These are phyloP conservation scores for Potorous gilbertii DNA, from an alignment of 2,797 vertebrate genomes.

Conservation along the genomic window DNA sequence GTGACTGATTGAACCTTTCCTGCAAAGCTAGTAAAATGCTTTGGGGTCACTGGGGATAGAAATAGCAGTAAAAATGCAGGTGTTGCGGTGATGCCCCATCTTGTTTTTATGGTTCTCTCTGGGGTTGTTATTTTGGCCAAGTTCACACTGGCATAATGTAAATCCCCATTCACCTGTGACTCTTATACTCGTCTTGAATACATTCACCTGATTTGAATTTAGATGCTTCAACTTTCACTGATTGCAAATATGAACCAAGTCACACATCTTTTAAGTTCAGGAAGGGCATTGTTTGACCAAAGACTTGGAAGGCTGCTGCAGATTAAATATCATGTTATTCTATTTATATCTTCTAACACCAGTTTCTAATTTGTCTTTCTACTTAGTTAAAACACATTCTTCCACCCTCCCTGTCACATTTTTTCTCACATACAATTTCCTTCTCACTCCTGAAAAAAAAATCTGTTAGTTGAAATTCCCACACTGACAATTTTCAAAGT, in stretches of 20 bases:
- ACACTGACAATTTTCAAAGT: conserved; percentile 61
- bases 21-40: neutral
- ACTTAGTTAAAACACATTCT: conserved; percentile 72
- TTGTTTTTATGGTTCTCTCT: neutral
- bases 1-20: neutral
- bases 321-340: conserved; percentile 64
- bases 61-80: conserved; percentile 16
- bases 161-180: neutral
- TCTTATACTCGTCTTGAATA: neutral
- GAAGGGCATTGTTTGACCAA: conserved; percentile 25
- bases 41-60: conserved; percentile 15
- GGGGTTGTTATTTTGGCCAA: neutral
- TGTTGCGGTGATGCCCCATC: neutral
- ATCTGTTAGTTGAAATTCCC: conserved; percentile 75
- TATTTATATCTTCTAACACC: conserved; percentile 63
- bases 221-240: conserved; percentile 48
- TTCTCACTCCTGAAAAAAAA: conserved; percentile 61
- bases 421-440: conserved; percentile 68
- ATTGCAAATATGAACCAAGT: conserved; percentile 38
- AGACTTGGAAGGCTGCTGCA: conserved; percentile 41
- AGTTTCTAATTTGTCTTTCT: conserved; percentile 72
- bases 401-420: conserved; percentile 70
- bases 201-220: neutral
- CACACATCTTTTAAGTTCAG: conserved; percentile 39
- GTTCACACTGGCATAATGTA: neutral